phyloP scores from a whole-genome alignment of 1,140 invertebrate species.

The Sitobion miscanthi region DNA sequence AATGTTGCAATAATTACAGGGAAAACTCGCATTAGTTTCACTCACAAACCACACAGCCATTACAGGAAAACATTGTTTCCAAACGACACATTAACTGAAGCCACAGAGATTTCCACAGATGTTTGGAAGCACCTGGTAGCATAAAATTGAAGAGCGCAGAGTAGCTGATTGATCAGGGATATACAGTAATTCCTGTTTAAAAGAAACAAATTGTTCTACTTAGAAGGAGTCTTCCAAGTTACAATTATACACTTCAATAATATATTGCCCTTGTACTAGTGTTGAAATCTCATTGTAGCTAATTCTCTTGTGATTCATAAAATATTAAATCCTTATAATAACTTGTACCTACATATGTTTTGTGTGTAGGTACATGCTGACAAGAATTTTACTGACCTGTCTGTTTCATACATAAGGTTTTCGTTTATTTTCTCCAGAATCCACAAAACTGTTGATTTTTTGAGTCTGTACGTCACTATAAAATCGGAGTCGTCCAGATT shows the following conservation, averaged over 20 bases:
- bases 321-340: too few species aligned
- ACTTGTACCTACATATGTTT: too few species aligned
- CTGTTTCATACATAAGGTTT: constrained; percentile 4
- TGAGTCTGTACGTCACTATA: constrained; percentile 20
- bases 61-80: neutral
- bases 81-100: neutral
- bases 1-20: neutral
- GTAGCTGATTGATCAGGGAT: constrained; percentile 37
- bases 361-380: too few species aligned
- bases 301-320: too few species aligned
- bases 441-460: constrained; percentile 7
- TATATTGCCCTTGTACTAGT: too few species aligned
- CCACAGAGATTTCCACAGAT: neutral
- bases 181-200: constrained; percentile 50
- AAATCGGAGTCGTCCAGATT: constrained; percentile 16
- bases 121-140: constrained; percentile 60
- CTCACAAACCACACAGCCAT: neutral
- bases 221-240: neutral
- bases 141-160: constrained; percentile 59
- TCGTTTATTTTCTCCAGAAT: constrained; percentile 26
- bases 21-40: neutral
- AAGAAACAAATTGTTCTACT: constrained; percentile 42
- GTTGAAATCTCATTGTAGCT: too few species aligned
- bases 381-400: neutral
- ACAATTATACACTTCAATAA: neutral